Evolutionary conservation across 2,797 vertebrate species (phyloP).

Genomic region (Platyrinchus mystaceus): DNA sequence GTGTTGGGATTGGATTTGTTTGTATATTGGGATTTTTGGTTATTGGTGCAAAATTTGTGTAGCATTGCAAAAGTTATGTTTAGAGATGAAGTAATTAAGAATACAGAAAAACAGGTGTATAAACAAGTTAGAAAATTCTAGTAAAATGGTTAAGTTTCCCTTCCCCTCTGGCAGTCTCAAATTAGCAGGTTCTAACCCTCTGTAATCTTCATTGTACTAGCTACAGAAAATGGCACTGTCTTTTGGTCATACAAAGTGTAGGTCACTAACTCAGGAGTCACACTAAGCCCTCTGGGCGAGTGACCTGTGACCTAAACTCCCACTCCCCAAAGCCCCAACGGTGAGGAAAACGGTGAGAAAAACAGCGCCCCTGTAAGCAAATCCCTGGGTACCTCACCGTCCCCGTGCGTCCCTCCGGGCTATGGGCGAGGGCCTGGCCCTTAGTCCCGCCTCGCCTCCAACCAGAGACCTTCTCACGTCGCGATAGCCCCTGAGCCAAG

Average conservation of each 20-base stretch:
- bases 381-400: not conserved
- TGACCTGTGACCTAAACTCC: not conserved
- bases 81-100: not conserved
- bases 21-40: not conserved
- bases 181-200: not conserved
- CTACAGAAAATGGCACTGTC: not conserved
- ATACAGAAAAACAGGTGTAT: not conserved
- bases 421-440: not conserved
- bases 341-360: too few species aligned
- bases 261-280: not conserved
- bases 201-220: not conserved
- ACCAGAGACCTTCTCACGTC: not conserved
- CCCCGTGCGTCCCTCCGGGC: rapidly evolving
- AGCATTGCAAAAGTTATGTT: not conserved
- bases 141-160: not conserved
- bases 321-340: not conserved
- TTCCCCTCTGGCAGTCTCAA: not conserved
- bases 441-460: not conserved
- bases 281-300: not conserved
- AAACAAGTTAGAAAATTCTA: not conserved
- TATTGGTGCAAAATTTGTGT: not conserved
- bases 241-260: not conserved
- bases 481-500: rapidly evolving
- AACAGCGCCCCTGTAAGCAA: too few species aligned
- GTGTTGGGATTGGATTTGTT: not conserved